A percentile compares a stretch with the other conserved stretches of the same genome.
Evolutionary conservation across 1,140 invertebrate genomes (phyloP).

Genomic region (Anastrepha ludens): DNA sequence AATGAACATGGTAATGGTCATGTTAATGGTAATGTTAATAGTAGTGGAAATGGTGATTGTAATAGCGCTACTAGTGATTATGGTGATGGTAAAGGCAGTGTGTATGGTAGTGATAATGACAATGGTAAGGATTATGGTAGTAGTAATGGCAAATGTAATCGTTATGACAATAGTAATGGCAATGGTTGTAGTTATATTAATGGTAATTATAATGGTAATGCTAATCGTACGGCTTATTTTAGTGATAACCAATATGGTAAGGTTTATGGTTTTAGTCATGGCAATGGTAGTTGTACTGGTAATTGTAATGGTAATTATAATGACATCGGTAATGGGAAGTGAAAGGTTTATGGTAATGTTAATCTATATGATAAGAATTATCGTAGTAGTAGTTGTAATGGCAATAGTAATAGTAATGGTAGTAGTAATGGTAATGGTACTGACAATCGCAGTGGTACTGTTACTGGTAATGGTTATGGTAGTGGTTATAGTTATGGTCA

Average conservation of each 20-base stretch:
- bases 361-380: too few species aligned
- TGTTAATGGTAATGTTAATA: not conserved
- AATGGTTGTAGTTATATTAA: too few species aligned
- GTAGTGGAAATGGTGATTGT: not conserved
- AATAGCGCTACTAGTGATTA: not conserved
- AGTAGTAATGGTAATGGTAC: not conserved
- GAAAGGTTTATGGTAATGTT: too few species aligned
- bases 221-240: not conserved
- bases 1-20: not conserved
- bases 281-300: not conserved
- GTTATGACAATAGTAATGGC: too few species aligned
- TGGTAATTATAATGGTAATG: too few species aligned
- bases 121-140: not conserved
- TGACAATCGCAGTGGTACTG: not conserved
- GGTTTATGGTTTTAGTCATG: not conserved
- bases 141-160: too few species aligned
- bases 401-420: not conserved
- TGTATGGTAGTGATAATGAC: not conserved
- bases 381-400: too few species aligned
- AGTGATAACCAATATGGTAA: not conserved
- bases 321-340: not conserved
- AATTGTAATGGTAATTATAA: not conserved
- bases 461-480: not conserved
- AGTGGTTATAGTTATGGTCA: not conserved
- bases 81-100: not conserved